Percentiles rank a stretch among this genome's conserved stretches.
Conservation (phyloP, 2,797 vertebrate genomes). For the Sternarchorhynchus goeldii region DNA sequence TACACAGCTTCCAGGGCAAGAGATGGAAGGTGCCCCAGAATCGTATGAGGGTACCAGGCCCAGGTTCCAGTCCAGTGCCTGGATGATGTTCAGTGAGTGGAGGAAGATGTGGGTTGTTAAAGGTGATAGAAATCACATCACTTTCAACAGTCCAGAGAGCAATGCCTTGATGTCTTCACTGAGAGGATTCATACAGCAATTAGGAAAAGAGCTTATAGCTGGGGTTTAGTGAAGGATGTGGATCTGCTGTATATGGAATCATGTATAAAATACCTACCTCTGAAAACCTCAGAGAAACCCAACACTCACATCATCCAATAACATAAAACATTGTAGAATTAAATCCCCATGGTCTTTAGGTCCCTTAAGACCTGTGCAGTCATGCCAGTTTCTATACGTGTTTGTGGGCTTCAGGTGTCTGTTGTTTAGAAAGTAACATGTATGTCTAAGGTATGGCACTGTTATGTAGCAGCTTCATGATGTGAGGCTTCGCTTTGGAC, state of each 20-base stretch:
- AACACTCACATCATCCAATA: too few relatives aligned
- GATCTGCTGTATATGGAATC: too few relatives aligned
- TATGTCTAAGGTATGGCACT: neutral
- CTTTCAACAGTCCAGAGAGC: neutral
- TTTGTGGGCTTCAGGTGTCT: too few relatives aligned
- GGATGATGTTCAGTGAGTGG: constrained; percentile 15
- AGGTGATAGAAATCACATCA: neutral
- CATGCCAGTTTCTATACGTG: too few relatives aligned
- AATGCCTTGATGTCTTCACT: neutral
- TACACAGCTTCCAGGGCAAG: constrained; percentile 53
- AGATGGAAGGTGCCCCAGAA: constrained; percentile 23
- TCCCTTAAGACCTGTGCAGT: too few relatives aligned
- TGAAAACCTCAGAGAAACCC: too few relatives aligned
- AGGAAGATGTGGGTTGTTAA: constrained; percentile 24
- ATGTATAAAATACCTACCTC: too few relatives aligned
- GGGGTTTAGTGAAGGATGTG: too few relatives aligned
- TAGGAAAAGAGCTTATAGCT: too few relatives aligned
- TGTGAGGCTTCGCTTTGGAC: constrained; percentile 25
- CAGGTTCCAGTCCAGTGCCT: constrained; percentile 22
- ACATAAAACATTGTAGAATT: too few relatives aligned
- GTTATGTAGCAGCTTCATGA: constrained; percentile 26
- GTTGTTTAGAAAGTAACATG: too few relatives aligned
- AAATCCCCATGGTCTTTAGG: too few relatives aligned
- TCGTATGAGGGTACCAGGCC: neutral
- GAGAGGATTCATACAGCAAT: neutral